phyloP scores from a whole-genome alignment of 1,140 invertebrate species.

The Leptopilina clavipes region DNA sequence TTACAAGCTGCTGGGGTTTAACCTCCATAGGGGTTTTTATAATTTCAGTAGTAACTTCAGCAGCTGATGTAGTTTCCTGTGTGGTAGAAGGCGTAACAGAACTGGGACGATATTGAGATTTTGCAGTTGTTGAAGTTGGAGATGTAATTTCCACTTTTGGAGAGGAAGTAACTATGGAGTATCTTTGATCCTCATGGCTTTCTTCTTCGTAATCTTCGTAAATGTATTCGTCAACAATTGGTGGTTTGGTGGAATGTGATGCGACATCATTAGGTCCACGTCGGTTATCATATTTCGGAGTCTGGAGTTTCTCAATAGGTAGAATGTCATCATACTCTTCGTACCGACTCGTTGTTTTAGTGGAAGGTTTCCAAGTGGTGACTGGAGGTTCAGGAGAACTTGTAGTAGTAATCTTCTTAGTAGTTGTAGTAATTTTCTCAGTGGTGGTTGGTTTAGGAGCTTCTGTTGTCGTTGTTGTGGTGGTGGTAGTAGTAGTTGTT shows the following conservation, averaged over 20 bases:
- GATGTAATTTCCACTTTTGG: constrained; percentile 29
- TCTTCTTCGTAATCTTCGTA: constrained; percentile 62
- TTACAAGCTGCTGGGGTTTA: constrained; percentile 50
- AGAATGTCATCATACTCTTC: constrained; percentile 60
- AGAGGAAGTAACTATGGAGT: constrained; percentile 16
- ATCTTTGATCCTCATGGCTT: constrained; percentile 34
- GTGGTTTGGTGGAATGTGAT: constrained; percentile 41
- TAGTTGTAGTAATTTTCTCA: constrained; percentile 52
- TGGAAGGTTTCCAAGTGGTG: constrained; percentile 67
- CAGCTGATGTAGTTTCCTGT: too few species aligned
- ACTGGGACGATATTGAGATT: constrained; percentile 28
- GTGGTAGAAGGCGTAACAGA: constrained; percentile 1
- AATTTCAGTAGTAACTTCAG: constrained; percentile 15
- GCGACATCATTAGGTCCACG: constrained; percentile 54
- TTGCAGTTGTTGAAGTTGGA: constrained; percentile 15
- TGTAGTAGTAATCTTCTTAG: constrained; percentile 53
- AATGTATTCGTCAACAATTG: constrained; percentile 60
- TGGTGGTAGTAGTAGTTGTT: constrained; percentile 59
- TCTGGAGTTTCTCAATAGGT: constrained; percentile 59
- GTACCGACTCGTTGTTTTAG: constrained; percentile 45
- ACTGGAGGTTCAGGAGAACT: constrained; percentile 48
- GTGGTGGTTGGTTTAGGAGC: constrained; percentile 47
- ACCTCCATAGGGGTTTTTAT: constrained; percentile 30
- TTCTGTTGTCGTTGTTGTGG: constrained; percentile 59
- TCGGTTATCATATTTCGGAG: constrained; percentile 39